phyloP scores from a whole-genome alignment of 1,140 invertebrate species.

The Mycetomoellerius zeteki region DNA sequence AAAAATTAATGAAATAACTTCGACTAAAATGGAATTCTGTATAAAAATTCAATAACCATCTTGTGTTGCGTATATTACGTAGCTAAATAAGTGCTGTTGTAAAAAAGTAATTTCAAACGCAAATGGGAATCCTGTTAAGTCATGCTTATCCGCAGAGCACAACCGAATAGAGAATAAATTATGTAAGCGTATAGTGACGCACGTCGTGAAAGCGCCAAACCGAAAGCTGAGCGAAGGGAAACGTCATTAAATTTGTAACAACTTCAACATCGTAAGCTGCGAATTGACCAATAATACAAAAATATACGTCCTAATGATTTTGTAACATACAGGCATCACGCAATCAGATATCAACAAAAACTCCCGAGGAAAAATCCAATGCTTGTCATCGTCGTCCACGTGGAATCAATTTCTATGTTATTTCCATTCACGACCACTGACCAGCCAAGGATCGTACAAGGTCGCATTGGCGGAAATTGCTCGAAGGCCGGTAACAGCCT shows the following conservation, averaged over 20 bases:
- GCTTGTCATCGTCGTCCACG: not conserved
- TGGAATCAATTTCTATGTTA: slow-evolving; percentile 22
- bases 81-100: not conserved
- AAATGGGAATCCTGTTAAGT: slow-evolving; percentile 31
- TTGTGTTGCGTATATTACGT: not conserved
- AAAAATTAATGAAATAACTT: not conserved
- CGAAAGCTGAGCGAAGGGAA: slow-evolving; percentile 22
- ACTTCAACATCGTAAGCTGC: not conserved
- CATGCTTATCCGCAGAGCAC: not conserved
- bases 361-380: not conserved
- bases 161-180: slow-evolving; percentile 49
- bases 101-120: slow-evolving; percentile 24
- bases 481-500: not conserved
- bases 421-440: slow-evolving; percentile 32
- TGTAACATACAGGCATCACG: not conserved
- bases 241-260: slow-evolving; percentile 31
- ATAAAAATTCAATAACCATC: not conserved
- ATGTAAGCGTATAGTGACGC: slow-evolving; percentile 37
- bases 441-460: not conserved
- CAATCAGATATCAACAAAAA: slow-evolving; percentile 18
- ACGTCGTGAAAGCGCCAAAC: slow-evolving; percentile 5
- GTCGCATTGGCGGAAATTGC: slow-evolving; percentile 21
- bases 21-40: not conserved
- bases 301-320: slow-evolving; percentile 21
- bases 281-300: slow-evolving; percentile 28